phyloP scores from a whole-genome alignment of 2,797 vertebrate genomes.

The Enoplosus armatus region DNA sequence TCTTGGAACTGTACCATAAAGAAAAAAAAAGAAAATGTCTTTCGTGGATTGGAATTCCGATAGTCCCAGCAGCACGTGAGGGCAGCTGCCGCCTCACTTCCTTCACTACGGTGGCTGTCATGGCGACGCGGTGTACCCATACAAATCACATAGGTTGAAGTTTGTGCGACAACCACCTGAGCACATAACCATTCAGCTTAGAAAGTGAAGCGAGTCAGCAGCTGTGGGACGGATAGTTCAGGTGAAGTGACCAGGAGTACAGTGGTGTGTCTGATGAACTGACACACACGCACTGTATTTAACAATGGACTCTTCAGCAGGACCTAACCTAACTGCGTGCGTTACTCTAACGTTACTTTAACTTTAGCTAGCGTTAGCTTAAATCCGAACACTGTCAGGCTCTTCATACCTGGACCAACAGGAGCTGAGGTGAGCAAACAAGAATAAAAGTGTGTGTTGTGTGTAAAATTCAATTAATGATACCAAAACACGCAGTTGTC shows the following conservation, averaged over 20 bases:
- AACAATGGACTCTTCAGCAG: no score
- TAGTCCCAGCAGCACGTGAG: neutral
- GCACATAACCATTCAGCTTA: no score
- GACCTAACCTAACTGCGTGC: no score
- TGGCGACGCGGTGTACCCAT: constrained; percentile 54
- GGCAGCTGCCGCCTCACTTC: constrained; percentile 2
- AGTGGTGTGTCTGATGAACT: neutral
- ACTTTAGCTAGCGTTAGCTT: neutral
- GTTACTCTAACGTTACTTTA: neutral
- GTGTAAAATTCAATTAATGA: neutral
- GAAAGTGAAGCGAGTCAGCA: no score
- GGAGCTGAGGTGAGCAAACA: constrained; percentile 9
- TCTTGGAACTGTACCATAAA: neutral
- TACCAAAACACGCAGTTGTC: neutral
- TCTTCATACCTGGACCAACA: neutral
- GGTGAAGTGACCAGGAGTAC: neutral
- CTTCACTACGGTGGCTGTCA: constrained; percentile 50
- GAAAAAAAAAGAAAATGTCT: no score
- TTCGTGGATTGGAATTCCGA: no score
- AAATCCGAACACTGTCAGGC: neutral
- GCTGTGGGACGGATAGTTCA: no score
- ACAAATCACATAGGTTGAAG: constrained; percentile 1
- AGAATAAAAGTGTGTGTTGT: neutral
- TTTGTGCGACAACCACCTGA: constrained; percentile 5
- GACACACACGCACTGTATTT: neutral